Evolutionary conservation across 2,113 vertebrate genomes (phyloP).

Genomic region (Tympanuchus pallidicinctus): DNA sequence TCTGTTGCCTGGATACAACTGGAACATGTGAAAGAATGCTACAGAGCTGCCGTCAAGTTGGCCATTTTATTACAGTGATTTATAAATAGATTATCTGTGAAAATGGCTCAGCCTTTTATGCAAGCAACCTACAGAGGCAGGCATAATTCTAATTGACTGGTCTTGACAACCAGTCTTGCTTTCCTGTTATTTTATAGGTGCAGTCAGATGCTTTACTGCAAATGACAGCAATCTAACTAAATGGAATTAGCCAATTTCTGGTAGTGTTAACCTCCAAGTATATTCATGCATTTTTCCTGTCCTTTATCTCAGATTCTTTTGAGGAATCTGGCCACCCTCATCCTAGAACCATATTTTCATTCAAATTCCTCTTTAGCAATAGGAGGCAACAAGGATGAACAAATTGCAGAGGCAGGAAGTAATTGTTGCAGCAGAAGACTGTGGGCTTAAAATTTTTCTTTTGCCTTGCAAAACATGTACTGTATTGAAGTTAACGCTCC

Average conservation of each 20-base stretch:
- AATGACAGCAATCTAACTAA: conserved; percentile 8
- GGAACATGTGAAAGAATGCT: conserved; percentile 39
- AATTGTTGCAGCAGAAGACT: not conserved
- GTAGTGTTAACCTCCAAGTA: not conserved
- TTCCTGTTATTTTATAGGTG: not conserved
- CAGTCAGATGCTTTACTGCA: conserved; percentile 13
- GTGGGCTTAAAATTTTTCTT: not conserved
- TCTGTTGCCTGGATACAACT: conserved; percentile 72
- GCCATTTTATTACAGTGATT: conserved; percentile 56
- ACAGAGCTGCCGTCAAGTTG: conserved; percentile 57
- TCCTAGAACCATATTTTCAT: not conserved
- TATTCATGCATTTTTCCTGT: not conserved
- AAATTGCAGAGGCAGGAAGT: not conserved
- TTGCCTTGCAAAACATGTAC: conserved; percentile 3
- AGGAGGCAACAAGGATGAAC: not conserved
- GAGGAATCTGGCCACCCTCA: not conserved
- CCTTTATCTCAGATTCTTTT: not conserved
- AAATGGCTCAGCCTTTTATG: conserved; percentile 63
- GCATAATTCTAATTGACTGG: not conserved
- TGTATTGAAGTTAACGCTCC: not conserved
- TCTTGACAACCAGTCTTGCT: conserved; percentile 22
- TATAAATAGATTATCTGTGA: conserved; percentile 64
- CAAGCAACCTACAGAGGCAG: not conserved
- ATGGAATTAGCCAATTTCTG: conserved; percentile 24
- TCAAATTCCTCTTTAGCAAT: not conserved